Conservation (phyloP, 2,888 invertebrate species). For the Conops quadrifasciatus region DNA sequence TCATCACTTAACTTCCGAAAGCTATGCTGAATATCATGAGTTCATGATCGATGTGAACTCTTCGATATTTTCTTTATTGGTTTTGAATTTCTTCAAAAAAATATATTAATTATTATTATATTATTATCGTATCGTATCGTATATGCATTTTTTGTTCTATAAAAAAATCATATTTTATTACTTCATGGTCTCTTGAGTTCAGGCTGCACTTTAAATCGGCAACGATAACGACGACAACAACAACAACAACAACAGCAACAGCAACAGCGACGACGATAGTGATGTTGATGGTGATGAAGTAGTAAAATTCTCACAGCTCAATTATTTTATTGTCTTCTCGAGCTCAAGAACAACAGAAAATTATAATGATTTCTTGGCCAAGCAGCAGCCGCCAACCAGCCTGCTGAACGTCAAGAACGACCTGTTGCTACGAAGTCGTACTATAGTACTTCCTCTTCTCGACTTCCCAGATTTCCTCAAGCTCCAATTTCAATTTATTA, state of each 20-base stretch:
- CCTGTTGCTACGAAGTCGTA: neutral
- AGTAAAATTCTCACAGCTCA: constrained; percentile 10
- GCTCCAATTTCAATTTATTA: neutral
- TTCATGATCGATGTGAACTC: too few species aligned
- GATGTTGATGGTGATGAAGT: neutral
- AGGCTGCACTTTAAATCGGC: neutral
- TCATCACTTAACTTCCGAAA: too few species aligned
- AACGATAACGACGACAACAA: too few species aligned
- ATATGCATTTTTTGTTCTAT: too few species aligned
- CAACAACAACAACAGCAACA: too few species aligned
- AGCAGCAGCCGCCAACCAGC: neutral
- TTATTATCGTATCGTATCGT: too few species aligned
- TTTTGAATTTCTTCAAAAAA: too few species aligned
- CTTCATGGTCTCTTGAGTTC: neutral
- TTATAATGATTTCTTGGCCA: constrained; percentile 16
- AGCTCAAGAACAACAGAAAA: constrained; percentile 8
- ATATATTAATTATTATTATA: too few species aligned
- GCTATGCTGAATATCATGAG: too few species aligned
- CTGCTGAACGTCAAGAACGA: neutral
- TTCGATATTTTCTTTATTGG: too few species aligned
- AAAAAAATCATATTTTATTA: neutral
- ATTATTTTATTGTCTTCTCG: neutral
- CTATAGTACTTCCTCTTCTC: neutral
- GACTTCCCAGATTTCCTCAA: neutral
- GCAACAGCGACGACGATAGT: too few species aligned